phyloP scores from a whole-genome alignment of 2,113 vertebrate species.

The Chloropsis hardwickii region DNA sequence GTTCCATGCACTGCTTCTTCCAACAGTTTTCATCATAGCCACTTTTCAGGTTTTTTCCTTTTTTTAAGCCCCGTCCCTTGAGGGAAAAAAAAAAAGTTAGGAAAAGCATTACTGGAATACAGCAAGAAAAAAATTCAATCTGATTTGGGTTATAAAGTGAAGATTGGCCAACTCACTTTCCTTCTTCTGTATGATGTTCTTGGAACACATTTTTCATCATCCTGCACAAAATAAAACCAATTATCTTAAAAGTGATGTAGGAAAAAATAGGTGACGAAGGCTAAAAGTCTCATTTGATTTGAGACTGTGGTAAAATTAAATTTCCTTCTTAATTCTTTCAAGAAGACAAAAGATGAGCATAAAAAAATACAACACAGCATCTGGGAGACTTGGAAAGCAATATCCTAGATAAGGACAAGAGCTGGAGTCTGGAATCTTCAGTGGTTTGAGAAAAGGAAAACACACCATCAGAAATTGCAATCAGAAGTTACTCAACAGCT shows the following conservation, averaged over 20 bases:
- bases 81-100: neutral
- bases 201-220: constrained; percentile 79
- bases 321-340: neutral
- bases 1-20: constrained; percentile 88
- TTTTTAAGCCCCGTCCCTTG: constrained; percentile 64
- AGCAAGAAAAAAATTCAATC: neutral
- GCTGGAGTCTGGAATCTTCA: neutral
- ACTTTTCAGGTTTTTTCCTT: constrained; percentile 13
- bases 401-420: neutral
- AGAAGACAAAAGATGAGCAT: neutral
- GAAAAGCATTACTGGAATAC: neutral
- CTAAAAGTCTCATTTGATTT: neutral
- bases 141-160: neutral
- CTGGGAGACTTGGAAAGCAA: neutral
- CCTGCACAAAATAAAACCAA: constrained; percentile 69
- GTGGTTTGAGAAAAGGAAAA: neutral
- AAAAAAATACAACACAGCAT: neutral
- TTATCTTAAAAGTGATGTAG: neutral
- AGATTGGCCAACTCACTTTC: constrained; percentile 66
- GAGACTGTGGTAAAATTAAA: neutral
- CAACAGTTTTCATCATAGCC: constrained; percentile 82
- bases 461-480: neutral
- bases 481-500: neutral
- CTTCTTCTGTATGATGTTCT: constrained; percentile 84
- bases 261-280: neutral